These are phyloP conservation scores for Torymus texanus DNA, from an alignment of 2,888 invertebrate species.

Conservation along the genomic window DNA sequence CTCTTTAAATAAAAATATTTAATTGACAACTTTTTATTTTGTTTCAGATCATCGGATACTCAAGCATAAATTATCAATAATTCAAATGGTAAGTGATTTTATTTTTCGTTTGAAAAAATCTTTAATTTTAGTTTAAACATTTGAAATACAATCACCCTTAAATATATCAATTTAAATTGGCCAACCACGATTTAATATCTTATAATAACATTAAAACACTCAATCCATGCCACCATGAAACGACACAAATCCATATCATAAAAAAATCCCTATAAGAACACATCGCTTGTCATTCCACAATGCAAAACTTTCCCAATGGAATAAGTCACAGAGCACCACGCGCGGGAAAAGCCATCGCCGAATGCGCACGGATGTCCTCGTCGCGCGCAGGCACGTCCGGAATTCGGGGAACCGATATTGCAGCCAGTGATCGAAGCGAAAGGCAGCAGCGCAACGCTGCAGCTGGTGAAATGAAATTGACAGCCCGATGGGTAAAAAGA, in stretches of 20 bases:
- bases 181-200: no score
- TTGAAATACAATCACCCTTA: no score
- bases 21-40: background rate
- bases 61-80: constrained; percentile 32
- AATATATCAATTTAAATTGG: no score
- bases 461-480: constrained; percentile 44
- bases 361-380: no score
- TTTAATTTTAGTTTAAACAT: no score
- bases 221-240: background rate
- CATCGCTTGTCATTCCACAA: background rate
- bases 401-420: constrained; percentile 20
- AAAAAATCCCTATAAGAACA: background rate
- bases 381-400: background rate
- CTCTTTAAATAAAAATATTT: no score
- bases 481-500: constrained; percentile 41
- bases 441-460: constrained; percentile 3
- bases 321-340: background rate
- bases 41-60: constrained; percentile 43
- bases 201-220: no score
- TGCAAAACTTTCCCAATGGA: background rate
- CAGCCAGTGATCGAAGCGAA: background rate
- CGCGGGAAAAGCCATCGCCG: no score
- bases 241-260: background rate
- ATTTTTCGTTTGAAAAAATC: no score
- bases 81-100: constrained; percentile 44